Percentiles rank a stretch among this genome's conserved stretches.
Conservation (phyloP, 2,113 vertebrate species). For the Tyto alba region DNA sequence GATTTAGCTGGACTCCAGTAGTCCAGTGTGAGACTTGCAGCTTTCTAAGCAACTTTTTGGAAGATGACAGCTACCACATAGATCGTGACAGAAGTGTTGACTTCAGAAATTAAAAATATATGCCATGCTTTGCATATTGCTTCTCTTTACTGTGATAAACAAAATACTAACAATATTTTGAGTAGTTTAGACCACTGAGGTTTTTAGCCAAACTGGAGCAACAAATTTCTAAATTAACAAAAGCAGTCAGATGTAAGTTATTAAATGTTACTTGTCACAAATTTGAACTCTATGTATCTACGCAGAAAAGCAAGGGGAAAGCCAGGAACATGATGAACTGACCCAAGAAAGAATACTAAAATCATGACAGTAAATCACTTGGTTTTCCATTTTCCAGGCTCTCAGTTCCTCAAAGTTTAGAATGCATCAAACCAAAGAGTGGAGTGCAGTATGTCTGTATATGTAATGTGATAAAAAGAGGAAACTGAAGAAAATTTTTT, state of each 20-base stretch:
- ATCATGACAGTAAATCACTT: slow-evolving; percentile 14
- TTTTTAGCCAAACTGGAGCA: slow-evolving; percentile 11
- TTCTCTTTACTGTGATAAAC: neutral
- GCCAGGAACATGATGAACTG: slow-evolving; percentile 55
- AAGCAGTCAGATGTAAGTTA: slow-evolving; percentile 59
- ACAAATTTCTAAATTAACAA: slow-evolving; percentile 10
- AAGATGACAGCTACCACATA: neutral
- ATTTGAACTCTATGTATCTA: slow-evolving; percentile 33
- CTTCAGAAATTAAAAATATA: neutral
- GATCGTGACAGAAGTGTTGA: neutral
- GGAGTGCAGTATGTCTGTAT: neutral
- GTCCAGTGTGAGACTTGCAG: neutral
- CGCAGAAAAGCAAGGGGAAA: slow-evolving; percentile 2
- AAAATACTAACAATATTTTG: slow-evolving; percentile 1
- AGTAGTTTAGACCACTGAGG: neutral
- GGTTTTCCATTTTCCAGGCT: slow-evolving; percentile 4
- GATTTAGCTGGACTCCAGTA: neutral
- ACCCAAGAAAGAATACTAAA: slow-evolving; percentile 16
- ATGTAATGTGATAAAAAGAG: neutral
- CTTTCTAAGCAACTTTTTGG: neutral
- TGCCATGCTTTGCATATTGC: neutral
- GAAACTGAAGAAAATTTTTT: neutral
- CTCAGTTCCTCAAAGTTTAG: neutral
- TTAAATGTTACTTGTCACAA: slow-evolving; percentile 54
- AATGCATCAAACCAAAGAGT: neutral